phyloP scores from a whole-genome alignment of 2,113 vertebrate genomes.

The Cavia aperea region DNA sequence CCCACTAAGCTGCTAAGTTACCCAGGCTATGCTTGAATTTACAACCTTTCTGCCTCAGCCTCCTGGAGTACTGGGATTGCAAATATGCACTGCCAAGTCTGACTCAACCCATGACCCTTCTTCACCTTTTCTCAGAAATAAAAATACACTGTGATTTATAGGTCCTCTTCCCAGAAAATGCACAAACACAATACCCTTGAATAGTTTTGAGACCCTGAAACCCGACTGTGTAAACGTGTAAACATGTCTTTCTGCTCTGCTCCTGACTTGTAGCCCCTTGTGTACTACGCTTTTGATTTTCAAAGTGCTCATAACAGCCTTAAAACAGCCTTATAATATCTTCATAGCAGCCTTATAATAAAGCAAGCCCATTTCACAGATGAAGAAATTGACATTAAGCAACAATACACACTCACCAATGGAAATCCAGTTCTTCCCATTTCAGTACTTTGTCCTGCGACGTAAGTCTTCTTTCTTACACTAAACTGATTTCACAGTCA shows the following conservation, averaged over 20 bases:
- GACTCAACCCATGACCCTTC: background rate
- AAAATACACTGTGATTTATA: background rate
- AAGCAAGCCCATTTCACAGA: background rate
- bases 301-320: background rate
- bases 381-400: background rate
- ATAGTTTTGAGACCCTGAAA: background rate
- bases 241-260: background rate
- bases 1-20: background rate
- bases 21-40: background rate
- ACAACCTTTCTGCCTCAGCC: background rate
- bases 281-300: background rate
- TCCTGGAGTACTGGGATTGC: background rate
- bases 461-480: background rate
- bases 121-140: slow-evolving; percentile 36
- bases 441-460: background rate
- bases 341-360: background rate
- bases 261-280: background rate
- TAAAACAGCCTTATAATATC: background rate
- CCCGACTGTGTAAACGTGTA: background rate
- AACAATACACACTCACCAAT: background rate
- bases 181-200: background rate
- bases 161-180: background rate
- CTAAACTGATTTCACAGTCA: background rate
- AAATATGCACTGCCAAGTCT: background rate
- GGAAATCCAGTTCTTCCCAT: background rate